Conservation (phyloP, 1,140 invertebrate species). For the Elysia chlorotica region DNA sequence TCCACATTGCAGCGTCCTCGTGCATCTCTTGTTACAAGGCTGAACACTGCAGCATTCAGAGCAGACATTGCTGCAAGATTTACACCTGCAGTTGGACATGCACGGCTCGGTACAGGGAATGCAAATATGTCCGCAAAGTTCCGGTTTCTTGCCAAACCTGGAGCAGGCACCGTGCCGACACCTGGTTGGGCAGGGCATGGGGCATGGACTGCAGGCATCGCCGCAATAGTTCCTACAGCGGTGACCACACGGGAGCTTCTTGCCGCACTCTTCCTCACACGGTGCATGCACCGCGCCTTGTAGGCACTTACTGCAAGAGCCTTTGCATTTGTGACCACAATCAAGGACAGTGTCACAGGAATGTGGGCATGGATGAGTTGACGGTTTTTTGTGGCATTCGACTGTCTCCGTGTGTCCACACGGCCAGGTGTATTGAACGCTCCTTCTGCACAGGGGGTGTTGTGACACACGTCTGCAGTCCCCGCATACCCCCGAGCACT, state of each 20-base stretch:
- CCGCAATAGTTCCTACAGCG: constrained; percentile 41
- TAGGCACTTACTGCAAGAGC: constrained; percentile 61
- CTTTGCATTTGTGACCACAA: constrained; percentile 45
- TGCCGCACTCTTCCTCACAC: constrained; percentile 50
- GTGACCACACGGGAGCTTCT: constrained; percentile 55
- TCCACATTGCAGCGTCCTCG: constrained; percentile 65
- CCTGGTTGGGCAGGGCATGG: constrained; percentile 65
- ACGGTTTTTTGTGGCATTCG: constrained; percentile 35
- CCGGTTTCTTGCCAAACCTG: constrained; percentile 31
- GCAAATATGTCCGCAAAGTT: constrained; percentile 69
- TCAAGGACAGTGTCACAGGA: constrained; percentile 27
- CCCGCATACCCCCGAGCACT: constrained; percentile 68
- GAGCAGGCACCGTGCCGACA: constrained; percentile 67
- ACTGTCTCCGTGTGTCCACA: constrained; percentile 56
- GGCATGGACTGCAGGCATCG: constrained; percentile 69
- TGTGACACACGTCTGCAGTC: constrained; percentile 66
- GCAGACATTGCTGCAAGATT: constrained; percentile 68
- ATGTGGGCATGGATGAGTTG: constrained; percentile 24
- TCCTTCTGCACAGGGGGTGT: constrained; percentile 47
- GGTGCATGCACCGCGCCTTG: constrained; percentile 69
- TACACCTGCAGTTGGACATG: constrained; percentile 65
- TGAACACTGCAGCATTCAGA: constrained; percentile 66
- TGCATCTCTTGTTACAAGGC: constrained; percentile 60
- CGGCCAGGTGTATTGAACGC: constrained; percentile 58
- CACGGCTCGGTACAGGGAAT: constrained; percentile 66